A percentile compares a stretch with the other conserved stretches of the same genome.
Conservation (phyloP, 2,888 invertebrate species). For the Anthrax anthrax region DNA sequence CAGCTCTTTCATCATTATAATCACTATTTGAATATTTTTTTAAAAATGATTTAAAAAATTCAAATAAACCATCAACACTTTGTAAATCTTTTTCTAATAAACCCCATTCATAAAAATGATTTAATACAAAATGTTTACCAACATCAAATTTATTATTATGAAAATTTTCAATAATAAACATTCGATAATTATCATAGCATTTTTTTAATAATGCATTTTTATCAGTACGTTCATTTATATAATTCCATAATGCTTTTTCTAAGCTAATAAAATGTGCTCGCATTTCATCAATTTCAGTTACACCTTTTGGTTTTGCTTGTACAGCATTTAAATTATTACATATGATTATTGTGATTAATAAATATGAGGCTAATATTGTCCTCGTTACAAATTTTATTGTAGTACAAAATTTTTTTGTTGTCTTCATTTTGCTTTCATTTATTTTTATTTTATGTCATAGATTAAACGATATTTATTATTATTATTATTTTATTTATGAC, state of each 20-base stretch:
- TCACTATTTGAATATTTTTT: slow-evolving; percentile 24
- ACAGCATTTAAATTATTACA: slow-evolving; percentile 2
- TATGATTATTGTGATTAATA: background rate
- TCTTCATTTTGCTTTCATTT: background rate
- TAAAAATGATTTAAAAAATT: slow-evolving; percentile 45
- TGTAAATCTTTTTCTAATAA: slow-evolving; percentile 45
- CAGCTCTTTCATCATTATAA: slow-evolving; percentile 37
- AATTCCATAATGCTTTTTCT: slow-evolving; percentile 35
- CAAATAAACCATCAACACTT: slow-evolving; percentile 50
- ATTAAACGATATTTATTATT: too few species aligned
- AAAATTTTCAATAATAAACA: slow-evolving; percentile 18
- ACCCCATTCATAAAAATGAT: slow-evolving; percentile 49
- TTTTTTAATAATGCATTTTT: slow-evolving; percentile 24
- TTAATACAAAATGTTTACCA: slow-evolving; percentile 23
- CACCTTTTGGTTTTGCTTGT: slow-evolving; percentile 7
- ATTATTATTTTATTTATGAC: too few species aligned
- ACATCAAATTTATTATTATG: slow-evolving; percentile 13
- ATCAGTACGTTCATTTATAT: slow-evolving; percentile 20
- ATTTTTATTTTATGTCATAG: too few species aligned
- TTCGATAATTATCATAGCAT: slow-evolving; percentile 26
- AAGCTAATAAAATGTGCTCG: slow-evolving; percentile 43
- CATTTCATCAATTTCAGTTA: slow-evolving; percentile 41
- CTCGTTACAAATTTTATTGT: background rate
- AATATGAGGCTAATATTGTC: background rate
- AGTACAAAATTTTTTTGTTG: background rate